Conservation (phyloP, 2,113 vertebrate species). For the Sterrhoptilus dennistouni region DNA sequence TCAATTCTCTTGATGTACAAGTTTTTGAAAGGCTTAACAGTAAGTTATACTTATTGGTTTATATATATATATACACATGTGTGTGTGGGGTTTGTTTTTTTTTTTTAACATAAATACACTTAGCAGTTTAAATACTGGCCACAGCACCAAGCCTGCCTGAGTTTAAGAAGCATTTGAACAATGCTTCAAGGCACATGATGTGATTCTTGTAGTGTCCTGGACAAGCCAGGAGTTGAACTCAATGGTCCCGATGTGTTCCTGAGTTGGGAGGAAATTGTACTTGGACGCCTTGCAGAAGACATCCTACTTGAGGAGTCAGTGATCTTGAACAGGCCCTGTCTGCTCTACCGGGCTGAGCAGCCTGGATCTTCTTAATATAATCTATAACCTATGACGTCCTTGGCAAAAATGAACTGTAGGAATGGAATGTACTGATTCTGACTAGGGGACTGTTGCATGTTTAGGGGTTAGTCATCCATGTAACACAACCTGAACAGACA, state of each 20-base stretch:
- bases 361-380: neutral
- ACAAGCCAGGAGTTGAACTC: neutral
- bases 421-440: neutral
- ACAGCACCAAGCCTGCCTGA: neutral
- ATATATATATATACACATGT: neutral
- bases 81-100: no score
- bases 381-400: neutral
- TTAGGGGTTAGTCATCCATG: neutral
- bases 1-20: neutral
- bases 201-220: neutral
- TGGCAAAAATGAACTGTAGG: neutral
- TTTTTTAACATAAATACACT: neutral
- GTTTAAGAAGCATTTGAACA: neutral
- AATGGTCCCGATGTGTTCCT: no score
- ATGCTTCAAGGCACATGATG: neutral
- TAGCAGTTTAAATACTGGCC: neutral
- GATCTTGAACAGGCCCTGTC: neutral
- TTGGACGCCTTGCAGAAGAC: neutral
- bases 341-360: neutral
- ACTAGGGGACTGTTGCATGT: neutral
- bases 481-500: neutral
- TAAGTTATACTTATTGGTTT: neutral
- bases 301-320: accelerated
- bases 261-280: neutral
- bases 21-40: neutral